Conservation (phyloP, 2,797 vertebrate genomes). For the Tadarida brasiliensis region DNA sequence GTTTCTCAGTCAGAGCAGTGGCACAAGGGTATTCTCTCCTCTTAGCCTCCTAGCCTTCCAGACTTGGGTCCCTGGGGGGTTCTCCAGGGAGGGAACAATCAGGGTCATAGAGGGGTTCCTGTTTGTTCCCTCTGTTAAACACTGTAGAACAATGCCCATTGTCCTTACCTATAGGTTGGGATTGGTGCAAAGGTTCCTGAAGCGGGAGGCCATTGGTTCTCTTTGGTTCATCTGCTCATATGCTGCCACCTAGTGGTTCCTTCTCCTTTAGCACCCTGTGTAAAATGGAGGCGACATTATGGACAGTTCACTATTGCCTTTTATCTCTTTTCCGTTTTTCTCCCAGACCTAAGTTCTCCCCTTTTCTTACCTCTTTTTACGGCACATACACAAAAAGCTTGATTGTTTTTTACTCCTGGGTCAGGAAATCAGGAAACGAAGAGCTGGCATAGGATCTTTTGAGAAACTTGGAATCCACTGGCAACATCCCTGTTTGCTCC, state of each 20-base stretch:
- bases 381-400: neutral
- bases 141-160: slow-evolving; percentile 39
- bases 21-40: neutral
- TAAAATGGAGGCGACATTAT: neutral
- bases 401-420: neutral
- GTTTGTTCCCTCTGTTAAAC: neutral
- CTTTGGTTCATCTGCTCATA: slow-evolving; percentile 76
- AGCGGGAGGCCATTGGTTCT: slow-evolving; percentile 60
- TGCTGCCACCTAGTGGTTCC: slow-evolving; percentile 86
- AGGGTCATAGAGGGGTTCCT: neutral
- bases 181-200: slow-evolving; percentile 58
- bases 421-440: slow-evolving; percentile 34
- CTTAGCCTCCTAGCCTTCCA: neutral
- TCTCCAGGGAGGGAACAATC: neutral
- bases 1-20: neutral
- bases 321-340: neutral
- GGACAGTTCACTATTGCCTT: neutral
- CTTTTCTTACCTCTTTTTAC: neutral
- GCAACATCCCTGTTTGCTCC: neutral
- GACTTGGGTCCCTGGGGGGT: neutral
- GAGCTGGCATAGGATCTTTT: neutral
- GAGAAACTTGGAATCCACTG: neutral
- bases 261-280: slow-evolving; percentile 68
- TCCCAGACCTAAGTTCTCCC: neutral
- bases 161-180: slow-evolving; percentile 45